A percentile compares a stretch with the other conserved stretches of the same genome.
phyloP scores from a whole-genome alignment of 2,888 invertebrate species.

The Macrophya alboannulata region DNA sequence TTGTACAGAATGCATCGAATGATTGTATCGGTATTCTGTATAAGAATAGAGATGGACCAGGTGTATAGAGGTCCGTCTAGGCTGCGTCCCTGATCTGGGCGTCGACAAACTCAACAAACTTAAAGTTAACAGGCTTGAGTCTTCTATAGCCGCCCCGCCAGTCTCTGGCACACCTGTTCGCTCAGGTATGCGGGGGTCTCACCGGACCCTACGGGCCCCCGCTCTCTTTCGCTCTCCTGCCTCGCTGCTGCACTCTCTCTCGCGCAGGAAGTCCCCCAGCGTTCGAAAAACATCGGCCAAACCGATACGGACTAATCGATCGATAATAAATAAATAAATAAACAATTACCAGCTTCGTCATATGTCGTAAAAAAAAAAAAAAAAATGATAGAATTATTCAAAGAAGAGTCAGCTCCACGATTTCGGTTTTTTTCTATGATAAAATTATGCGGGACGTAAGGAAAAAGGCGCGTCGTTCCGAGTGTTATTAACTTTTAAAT shows the following conservation, averaged over 20 bases:
- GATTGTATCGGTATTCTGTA: not conserved
- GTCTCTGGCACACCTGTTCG: constrained; percentile 70
- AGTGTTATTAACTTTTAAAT: not conserved
- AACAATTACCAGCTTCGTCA: not conserved
- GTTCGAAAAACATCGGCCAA: not conserved
- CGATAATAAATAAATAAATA: constrained; percentile 1
- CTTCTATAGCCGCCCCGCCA: constrained; percentile 46
- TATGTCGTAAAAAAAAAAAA: not conserved
- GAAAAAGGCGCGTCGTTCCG: too few relatives aligned
- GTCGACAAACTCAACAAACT: constrained; percentile 56
- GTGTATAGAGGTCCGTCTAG: constrained; percentile 27
- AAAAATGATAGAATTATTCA: not conserved
- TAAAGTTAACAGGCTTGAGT: constrained; percentile 55
- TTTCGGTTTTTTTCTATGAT: not conserved
- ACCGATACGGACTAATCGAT: not conserved
- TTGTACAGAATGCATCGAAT: not conserved
- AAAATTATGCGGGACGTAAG: not conserved
- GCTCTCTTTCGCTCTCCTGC: constrained; percentile 44
- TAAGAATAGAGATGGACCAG: constrained; percentile 8
- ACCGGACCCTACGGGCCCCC: constrained; percentile 53
- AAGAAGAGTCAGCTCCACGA: not conserved
- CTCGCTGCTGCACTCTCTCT: constrained; percentile 43
- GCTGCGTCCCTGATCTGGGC: constrained; percentile 55
- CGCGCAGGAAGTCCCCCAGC: constrained; percentile 46
- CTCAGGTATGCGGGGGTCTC: constrained; percentile 70